phyloP scores from a whole-genome alignment of 1,140 invertebrate species.

The Drosophila asahinai region DNA sequence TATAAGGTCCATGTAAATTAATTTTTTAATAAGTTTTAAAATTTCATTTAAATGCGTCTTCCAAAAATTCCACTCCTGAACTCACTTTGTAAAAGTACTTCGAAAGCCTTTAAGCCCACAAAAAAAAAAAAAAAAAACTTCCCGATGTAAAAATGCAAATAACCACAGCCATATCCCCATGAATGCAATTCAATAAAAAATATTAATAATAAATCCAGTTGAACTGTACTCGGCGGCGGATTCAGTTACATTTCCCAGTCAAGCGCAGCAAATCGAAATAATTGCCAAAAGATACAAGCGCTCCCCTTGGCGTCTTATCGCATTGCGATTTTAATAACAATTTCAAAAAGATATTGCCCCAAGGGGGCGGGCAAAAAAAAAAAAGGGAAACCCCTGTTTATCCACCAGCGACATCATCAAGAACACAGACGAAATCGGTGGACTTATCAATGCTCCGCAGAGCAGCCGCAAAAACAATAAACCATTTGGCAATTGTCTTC shows the following conservation, averaged over 20 bases:
- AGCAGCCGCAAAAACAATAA: conserved; percentile 71
- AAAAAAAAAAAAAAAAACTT: not conserved
- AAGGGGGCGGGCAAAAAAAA: conserved; percentile 33
- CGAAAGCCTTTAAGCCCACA: not conserved
- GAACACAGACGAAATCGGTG: conserved; percentile 48
- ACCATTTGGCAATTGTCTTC: conserved; percentile 77
- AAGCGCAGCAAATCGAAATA: conserved; percentile 65
- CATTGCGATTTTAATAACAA: conserved; percentile 79
- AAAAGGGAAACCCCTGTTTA: conserved; percentile 58
- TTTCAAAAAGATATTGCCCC: conserved; percentile 69
- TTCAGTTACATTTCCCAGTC: conserved; percentile 24
- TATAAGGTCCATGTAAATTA: too few relatives aligned
- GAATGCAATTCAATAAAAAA: conserved; percentile 7
- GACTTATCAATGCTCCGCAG: conserved; percentile 64
- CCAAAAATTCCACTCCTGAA: too few relatives aligned
- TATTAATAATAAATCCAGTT: not conserved
- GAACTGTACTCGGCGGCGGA: not conserved
- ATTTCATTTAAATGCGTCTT: too few relatives aligned
- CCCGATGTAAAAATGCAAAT: not conserved
- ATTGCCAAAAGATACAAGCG: conserved; percentile 36
- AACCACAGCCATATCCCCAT: not conserved
- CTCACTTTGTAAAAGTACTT: too few relatives aligned
- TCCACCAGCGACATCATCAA: conserved; percentile 68
- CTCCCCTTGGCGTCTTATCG: conserved; percentile 43
- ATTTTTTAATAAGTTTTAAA: too few relatives aligned